A percentile compares a stretch with the other conserved stretches of the same genome.
phyloP scores from a whole-genome alignment of 2,113 vertebrate species.

The Dendropsophus ebraccatus region DNA sequence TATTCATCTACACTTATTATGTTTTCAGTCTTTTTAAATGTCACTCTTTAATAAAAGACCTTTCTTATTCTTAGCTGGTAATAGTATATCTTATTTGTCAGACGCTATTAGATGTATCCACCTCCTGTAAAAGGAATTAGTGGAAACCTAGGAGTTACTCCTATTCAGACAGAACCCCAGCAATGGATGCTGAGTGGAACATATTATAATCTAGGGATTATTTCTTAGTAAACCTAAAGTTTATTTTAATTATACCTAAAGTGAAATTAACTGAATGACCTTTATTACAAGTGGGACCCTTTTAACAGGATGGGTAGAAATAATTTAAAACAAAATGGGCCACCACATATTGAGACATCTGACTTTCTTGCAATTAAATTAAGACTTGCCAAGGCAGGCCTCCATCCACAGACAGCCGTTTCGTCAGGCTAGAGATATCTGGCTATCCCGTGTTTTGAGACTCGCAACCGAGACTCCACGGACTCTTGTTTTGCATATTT shows the following conservation, averaged over 20 bases:
- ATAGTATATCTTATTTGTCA: conserved; percentile 16
- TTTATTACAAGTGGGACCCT: not conserved
- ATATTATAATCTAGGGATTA: not conserved
- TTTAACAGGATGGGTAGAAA: not conserved
- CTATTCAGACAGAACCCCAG: not conserved
- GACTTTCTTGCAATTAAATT: too few species aligned
- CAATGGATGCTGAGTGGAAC: not conserved
- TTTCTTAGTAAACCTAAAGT: not conserved
- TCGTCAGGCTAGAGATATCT: too few species aligned
- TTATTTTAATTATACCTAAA: not conserved
- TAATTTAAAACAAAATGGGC: not conserved
- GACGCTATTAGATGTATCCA: conserved; percentile 3
- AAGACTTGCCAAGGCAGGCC: too few species aligned
- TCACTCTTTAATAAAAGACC: not conserved
- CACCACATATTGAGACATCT: not conserved
- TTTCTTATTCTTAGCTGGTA: not conserved
- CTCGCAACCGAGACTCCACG: too few species aligned
- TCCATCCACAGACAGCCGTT: too few species aligned
- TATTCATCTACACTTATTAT: conserved; percentile 31
- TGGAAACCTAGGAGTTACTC: not conserved
- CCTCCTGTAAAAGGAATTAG: not conserved
- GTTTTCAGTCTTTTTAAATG: not conserved
- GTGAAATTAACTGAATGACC: not conserved
- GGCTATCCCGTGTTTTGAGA: too few species aligned
- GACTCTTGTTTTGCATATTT: too few species aligned